Evolutionary conservation across 2,888 invertebrate species (phyloP).

Genomic region (Ceriagrion tenellum): DNA sequence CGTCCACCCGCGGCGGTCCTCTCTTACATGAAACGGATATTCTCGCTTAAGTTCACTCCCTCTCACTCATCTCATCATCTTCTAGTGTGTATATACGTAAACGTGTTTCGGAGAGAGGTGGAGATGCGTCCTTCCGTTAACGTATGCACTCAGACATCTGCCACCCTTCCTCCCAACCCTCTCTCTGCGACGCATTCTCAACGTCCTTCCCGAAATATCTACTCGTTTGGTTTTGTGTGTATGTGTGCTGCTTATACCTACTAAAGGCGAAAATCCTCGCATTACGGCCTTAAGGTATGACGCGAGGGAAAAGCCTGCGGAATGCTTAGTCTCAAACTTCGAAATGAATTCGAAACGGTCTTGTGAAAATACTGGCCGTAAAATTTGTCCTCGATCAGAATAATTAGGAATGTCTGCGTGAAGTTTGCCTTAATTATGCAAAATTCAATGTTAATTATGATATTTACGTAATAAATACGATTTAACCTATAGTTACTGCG

Average conservation of each 20-base stretch:
- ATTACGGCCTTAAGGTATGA: background rate
- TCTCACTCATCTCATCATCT: conserved; percentile 19
- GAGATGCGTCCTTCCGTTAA: background rate
- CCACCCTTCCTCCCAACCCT: background rate
- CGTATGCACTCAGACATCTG: background rate
- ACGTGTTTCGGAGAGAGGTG: background rate
- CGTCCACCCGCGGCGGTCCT: background rate
- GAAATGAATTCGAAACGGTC: background rate
- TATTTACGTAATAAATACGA: no score
- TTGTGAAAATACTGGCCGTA: background rate
- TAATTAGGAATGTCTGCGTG: no score
- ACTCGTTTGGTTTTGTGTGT: background rate
- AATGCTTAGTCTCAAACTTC: background rate
- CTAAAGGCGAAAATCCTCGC: background rate
- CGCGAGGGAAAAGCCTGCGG: background rate
- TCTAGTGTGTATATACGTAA: background rate
- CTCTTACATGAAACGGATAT: background rate
- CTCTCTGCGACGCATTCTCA: background rate
- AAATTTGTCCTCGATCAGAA: no score
- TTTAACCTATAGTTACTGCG: no score
- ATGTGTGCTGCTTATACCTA: background rate
- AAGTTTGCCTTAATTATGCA: no score
- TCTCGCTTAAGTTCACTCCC: background rate
- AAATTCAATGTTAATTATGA: no score
- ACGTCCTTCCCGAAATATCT: background rate